These are phyloP conservation scores for Natrix natrix DNA, from an alignment of 2,797 vertebrate species.

Conservation along the genomic window DNA sequence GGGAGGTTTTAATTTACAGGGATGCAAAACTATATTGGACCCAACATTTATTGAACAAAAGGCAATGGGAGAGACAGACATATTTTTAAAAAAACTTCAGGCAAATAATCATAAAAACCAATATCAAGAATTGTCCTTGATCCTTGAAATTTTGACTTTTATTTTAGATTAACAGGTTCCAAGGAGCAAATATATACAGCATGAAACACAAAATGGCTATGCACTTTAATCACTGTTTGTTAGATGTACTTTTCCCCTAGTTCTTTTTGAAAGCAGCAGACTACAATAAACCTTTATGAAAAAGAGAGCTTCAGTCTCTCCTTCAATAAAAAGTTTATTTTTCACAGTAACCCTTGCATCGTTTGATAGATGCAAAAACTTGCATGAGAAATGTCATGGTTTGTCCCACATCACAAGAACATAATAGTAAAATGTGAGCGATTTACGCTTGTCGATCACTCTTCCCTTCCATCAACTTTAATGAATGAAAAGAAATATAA, in stretches of 20 bases:
- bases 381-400: neutral
- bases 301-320: neutral
- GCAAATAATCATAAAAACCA: neutral
- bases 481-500: neutral
- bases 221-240: neutral
- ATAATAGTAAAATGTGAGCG: neutral
- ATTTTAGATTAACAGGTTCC: neutral
- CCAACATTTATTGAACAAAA: slow-evolving; percentile 50
- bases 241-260: neutral
- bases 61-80: slow-evolving; percentile 27
- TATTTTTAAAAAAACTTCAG: slow-evolving; percentile 21
- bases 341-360: neutral
- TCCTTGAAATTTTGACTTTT: slow-evolving; percentile 12
- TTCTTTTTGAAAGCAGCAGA: neutral
- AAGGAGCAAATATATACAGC: neutral
- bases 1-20: slow-evolving; percentile 63
- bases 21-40: slow-evolving; percentile 61
- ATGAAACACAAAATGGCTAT: neutral
- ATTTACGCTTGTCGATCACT: neutral
- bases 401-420: neutral
- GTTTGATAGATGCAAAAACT: neutral
- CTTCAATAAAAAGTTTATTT: neutral
- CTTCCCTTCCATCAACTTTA: neutral
- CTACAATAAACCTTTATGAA: neutral
- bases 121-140: neutral